A percentile compares a stretch with the other conserved stretches of the same genome.
Evolutionary conservation across 2,797 vertebrate species (phyloP).

Genomic region (Spea hammondii): DNA sequence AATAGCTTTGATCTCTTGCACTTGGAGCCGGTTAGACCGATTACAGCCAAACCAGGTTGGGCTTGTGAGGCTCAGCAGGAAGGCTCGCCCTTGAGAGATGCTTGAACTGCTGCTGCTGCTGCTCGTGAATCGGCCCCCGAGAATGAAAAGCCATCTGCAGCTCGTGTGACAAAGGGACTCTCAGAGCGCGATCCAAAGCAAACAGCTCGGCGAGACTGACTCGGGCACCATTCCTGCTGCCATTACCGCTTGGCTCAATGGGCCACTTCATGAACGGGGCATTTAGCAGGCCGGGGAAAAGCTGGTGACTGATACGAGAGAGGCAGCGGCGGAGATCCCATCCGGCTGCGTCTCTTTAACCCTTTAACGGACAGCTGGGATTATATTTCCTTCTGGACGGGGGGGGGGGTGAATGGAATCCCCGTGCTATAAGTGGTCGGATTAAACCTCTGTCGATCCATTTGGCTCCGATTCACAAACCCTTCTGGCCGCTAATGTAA

Average conservation of each 20-base stretch:
- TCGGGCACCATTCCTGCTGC: constrained; percentile 18
- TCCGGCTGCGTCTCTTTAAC: constrained; percentile 5
- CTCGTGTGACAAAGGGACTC: constrained; percentile 47
- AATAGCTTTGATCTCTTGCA: constrained; percentile 45
- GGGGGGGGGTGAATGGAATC: constrained; percentile 12
- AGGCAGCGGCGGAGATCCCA: background rate
- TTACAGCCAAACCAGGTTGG: constrained; percentile 48
- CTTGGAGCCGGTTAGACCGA: constrained; percentile 45
- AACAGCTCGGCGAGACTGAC: constrained; percentile 24
- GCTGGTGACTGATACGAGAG: constrained; percentile 29
- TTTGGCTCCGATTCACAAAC: background rate
- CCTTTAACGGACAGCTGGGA: background rate
- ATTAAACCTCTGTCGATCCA: constrained; percentile 18
- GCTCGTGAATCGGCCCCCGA: constrained; percentile 27
- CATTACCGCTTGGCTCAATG: constrained; percentile 40
- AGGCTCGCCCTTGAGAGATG: constrained; percentile 35
- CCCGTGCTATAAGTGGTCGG: constrained; percentile 8
- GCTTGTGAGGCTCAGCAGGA: constrained; percentile 45
- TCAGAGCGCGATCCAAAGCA: constrained; percentile 42
- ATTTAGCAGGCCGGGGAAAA: constrained; percentile 19
- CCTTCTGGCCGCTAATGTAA: background rate
- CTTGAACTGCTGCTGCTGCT: constrained; percentile 26
- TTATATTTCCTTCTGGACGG: background rate
- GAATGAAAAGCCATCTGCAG: constrained; percentile 45
- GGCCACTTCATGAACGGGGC: constrained; percentile 33